Evolutionary conservation across 53 echinoderm and acorn worm genomes (phyloP).

Genomic region (Paelopatides confundens): DNA sequence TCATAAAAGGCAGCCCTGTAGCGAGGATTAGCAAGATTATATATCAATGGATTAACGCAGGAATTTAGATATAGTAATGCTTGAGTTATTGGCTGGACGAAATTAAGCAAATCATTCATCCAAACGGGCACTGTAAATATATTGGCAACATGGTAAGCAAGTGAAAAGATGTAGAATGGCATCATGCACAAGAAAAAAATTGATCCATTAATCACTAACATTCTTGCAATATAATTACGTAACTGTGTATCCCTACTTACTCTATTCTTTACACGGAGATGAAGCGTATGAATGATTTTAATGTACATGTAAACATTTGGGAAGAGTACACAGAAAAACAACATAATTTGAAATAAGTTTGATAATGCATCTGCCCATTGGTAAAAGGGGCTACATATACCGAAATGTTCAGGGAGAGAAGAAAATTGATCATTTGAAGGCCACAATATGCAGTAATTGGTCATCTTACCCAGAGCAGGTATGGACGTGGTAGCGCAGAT

Average conservation of each 20-base stretch:
- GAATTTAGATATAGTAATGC: constrained; percentile 38
- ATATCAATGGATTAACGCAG: constrained; percentile 23
- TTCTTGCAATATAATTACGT: constrained; percentile 26
- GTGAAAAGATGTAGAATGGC: constrained; percentile 33
- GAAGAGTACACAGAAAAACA: constrained; percentile 19
- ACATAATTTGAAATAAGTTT: constrained; percentile 11
- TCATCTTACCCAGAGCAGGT: background rate
- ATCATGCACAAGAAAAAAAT: constrained; percentile 28
- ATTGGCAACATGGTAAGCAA: background rate
- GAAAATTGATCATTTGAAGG: background rate
- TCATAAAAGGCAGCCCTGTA: constrained; percentile 45
- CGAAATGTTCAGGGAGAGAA: background rate
- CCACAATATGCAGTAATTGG: background rate
- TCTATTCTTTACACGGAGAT: background rate
- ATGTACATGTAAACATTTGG: constrained; percentile 48
- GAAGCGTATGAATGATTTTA: background rate
- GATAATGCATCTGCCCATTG: constrained; percentile 28
- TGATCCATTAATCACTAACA: constrained; percentile 45
- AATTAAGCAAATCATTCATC: background rate
- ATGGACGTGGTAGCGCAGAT: constrained; percentile 17
- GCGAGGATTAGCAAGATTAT: constrained; percentile 19
- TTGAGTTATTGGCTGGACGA: background rate
- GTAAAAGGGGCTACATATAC: background rate
- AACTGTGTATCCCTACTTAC: background rate
- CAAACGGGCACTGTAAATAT: background rate